Evolutionary conservation across 2,113 vertebrate species (phyloP).

Genomic region (Psophia crepitans): DNA sequence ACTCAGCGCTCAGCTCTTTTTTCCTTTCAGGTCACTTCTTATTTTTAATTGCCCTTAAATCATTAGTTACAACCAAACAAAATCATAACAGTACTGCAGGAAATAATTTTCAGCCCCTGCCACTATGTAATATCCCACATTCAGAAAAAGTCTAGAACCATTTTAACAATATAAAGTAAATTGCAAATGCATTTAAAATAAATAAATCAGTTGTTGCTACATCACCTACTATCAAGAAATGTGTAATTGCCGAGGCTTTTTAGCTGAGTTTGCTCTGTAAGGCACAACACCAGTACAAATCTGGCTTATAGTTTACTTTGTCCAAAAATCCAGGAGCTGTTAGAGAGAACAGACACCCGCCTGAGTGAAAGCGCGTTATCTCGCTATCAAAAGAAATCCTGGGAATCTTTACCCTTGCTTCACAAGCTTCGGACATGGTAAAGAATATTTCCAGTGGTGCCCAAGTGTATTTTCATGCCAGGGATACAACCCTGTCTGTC

Average conservation of each 20-base stretch:
- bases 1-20: not conserved
- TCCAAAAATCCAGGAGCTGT: not conserved
- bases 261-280: constrained; percentile 10
- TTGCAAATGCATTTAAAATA: not conserved
- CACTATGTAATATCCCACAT: not conserved
- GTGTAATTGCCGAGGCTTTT: not conserved
- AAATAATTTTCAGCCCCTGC: not conserved
- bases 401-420: not conserved
- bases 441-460: not conserved
- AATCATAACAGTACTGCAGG: not conserved
- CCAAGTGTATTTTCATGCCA: not conserved
- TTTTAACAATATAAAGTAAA: not conserved
- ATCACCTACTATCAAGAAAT: not conserved
- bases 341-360: not conserved
- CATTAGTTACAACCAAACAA: not conserved
- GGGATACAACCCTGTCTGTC: not conserved
- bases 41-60: not conserved
- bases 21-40: not conserved
- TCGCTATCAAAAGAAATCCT: not conserved
- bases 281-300: constrained; percentile 16
- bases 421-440: not conserved
- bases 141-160: not conserved
- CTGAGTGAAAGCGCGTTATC: not conserved
- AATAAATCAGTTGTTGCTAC: constrained; percentile 26
- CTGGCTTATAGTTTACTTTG: not conserved